phyloP scores from a whole-genome alignment of 1,140 invertebrate genomes.

The Mylabris phalerata region DNA sequence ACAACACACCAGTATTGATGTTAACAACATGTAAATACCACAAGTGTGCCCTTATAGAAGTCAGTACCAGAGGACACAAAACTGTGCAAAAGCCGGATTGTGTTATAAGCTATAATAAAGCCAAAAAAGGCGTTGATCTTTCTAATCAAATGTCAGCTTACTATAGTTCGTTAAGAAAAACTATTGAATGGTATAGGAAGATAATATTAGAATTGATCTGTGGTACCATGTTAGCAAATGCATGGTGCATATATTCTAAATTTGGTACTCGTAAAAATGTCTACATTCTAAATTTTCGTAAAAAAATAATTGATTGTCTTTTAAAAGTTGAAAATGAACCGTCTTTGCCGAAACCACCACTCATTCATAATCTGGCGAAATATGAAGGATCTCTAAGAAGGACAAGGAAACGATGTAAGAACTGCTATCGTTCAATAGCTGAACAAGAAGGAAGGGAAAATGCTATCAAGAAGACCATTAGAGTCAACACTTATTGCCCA shows the following conservation, averaged over 20 bases:
- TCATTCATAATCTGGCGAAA: too few relatives aligned
- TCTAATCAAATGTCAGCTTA: slow-evolving; percentile 7
- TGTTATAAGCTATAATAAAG: background rate
- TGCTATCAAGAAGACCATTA: too few relatives aligned
- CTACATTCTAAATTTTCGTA: slow-evolving; percentile 1
- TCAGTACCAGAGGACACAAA: background rate
- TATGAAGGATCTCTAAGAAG: too few relatives aligned
- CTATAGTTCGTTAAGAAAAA: slow-evolving; percentile 4
- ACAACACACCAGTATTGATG: background rate
- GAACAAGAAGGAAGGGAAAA: too few relatives aligned
- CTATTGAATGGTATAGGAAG: slow-evolving; percentile 1
- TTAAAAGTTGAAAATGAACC: too few relatives aligned
- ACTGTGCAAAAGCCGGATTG: background rate
- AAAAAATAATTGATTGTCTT: background rate
- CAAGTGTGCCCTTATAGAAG: background rate
- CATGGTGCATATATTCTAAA: background rate
- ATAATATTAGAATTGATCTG: slow-evolving; percentile 2
- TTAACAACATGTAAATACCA: slow-evolving; percentile 2
- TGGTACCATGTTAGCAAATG: slow-evolving; percentile 3
- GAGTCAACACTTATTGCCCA: too few relatives aligned
- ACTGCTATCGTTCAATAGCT: too few relatives aligned
- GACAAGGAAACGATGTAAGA: too few relatives aligned
- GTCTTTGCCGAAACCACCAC: too few relatives aligned
- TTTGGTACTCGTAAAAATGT: background rate
- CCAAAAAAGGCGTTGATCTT: slow-evolving; percentile 9